Base-by-base conservation (phyloP, 2,888 invertebrate genomes). In the Limnephilus marmoratus region DNA sequence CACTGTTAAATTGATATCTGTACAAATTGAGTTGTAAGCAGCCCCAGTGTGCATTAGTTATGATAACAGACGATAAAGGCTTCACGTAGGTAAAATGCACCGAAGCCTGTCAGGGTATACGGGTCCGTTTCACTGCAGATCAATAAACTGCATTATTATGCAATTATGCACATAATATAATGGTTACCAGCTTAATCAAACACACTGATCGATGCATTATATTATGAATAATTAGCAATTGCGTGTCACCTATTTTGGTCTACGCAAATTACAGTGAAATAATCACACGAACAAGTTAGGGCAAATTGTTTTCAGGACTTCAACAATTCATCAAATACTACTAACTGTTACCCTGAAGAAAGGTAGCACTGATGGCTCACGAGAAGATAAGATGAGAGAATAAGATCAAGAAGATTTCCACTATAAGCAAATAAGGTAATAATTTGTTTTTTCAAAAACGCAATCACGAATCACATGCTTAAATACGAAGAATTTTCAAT, bases 91-190 rank as follows among this genome's bases (percentile, higher is more conserved):
- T 49, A 37, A 45, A 13, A 86, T 41, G 49, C 86, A 45, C n/a
- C 49, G 45, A 86, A 68, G 45, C 86, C 45, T 45, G 86, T 86
- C 86, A 13, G 86, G 13, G 29, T 45, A 86, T 86, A 86, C 86
- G 86, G 86, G 86, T 45, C 45, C 86, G 68, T 86, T 86, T 45
- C 49, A 37, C 86, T 45, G 37, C 86, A 45, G 86, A 86, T 86
- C 86, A 86, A 86, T 86, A 86, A 86, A 86, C 86, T 86, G 86
- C 49, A 86, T 45, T 29, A 45, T 45, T n/a, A 86, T 86, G 37
- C 24, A 24, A 86, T 68, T 68, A 68, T 68, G 68, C 68, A 68
- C 68, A 82, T 82, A 24, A 68, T 68, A 68, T 68, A 68, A 68
- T 68, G 68, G 68, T 68, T 24, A 68, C 68, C 68, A n/a, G 68